Evolutionary conservation across 1,140 invertebrate genomes (phyloP).

Genomic region (Lepidurus arcticus): DNA sequence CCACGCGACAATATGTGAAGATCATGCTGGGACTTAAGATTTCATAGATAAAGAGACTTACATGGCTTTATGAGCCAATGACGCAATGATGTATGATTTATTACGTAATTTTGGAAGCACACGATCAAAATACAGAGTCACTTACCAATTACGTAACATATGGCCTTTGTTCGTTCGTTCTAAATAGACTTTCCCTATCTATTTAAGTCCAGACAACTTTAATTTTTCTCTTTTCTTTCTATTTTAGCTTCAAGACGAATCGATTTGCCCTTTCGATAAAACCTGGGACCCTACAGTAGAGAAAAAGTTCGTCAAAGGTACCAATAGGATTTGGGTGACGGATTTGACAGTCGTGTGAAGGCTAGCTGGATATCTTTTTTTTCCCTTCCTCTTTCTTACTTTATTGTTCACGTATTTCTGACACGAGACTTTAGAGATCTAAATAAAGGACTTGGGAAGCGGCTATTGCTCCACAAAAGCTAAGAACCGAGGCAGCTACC

Average conservation of each 20-base stretch:
- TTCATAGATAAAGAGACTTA: too few species aligned
- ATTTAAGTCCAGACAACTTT: too few species aligned
- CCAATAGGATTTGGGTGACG: background rate
- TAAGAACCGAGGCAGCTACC: constrained; percentile 71
- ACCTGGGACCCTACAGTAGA: too few species aligned
- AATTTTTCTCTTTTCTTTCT: too few species aligned
- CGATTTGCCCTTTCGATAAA: too few species aligned
- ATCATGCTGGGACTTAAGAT: too few species aligned
- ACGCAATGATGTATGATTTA: constrained; percentile 2
- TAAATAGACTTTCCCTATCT: background rate
- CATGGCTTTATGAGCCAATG: too few species aligned
- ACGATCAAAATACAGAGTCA: constrained; percentile 1
- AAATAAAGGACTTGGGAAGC: constrained; percentile 84
- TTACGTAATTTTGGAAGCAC: background rate
- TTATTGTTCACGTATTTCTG: too few species aligned
- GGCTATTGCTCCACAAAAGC: constrained; percentile 71
- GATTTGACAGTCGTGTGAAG: background rate
- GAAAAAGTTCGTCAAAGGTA: background rate
- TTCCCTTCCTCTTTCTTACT: background rate
- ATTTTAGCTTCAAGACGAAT: too few species aligned
- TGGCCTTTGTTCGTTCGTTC: background rate
- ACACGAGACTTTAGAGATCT: constrained; percentile 59
- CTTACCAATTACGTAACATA: background rate
- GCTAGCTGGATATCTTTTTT: background rate
- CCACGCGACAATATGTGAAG: too few species aligned